Base-by-base conservation (phyloP, 2,797 vertebrate species). In the Amphiprion clarkii region DNA sequence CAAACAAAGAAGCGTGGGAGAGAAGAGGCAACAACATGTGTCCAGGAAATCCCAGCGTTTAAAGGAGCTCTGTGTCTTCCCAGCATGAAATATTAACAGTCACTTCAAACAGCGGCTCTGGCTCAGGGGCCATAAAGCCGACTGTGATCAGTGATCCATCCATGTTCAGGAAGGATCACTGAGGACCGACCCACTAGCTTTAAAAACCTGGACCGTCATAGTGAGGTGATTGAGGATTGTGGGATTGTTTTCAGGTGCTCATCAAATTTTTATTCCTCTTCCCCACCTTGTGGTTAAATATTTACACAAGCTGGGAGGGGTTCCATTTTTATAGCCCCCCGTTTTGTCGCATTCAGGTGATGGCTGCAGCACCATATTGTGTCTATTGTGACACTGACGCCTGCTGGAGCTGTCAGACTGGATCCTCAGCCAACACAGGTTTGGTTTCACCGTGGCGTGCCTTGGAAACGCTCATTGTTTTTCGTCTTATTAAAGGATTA, bases 201-300 rank as follows among this genome's bases (percentile, higher is more conserved):
- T 11, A 61, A 65, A 67, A 63, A 67, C 39, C 62, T 62, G n/a
- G 67, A 66, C 59, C 16, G 76, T 69, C 7, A 56, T 13, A 14
- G 4, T 60, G 54, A 59, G 27, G 5, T 5, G 39, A 56, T 49
- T 53, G 19, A 52, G 40, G 44, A 17, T 16, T n/a, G 27, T 58
- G 58, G 23, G 44, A 48, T 42, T 59, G 14, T 67, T 76, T 69
- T 71, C 57, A 85, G 40, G 49, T 12, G 33, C 42, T 89, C 46
- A 87, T 87, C 17, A 62, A 90, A 79, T 23, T 83, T 85, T 63
- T 6, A 87, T 63, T 46, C 0, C 31, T 63, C 0, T 67, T 67
- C 79, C 60, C 54, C 63, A 79, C 73, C 56, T 57, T 21, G 36
- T 58, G 52, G 59, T 93, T 88, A 91, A 94, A 92, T 90, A 94